A percentile compares a stretch with the other conserved stretches of the same genome.
These are phyloP conservation scores for Anguilla megastoma DNA, from an alignment of 2,797 vertebrate genomes.

Conservation along the genomic window DNA sequence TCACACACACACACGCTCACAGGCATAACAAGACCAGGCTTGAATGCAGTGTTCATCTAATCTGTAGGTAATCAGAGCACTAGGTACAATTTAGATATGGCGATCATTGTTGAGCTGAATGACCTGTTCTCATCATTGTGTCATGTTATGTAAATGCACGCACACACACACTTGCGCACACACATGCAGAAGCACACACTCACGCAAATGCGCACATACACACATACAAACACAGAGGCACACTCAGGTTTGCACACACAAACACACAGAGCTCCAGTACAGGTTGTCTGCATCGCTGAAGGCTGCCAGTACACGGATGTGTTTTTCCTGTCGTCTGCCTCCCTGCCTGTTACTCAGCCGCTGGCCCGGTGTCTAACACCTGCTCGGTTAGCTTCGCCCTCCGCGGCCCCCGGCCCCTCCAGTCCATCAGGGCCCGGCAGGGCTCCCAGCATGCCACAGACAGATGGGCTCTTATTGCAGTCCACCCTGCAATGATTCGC, in stretches of 20 bases:
- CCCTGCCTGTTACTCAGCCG: not conserved
- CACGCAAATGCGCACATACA: not conserved
- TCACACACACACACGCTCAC: not conserved
- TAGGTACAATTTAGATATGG: too few species aligned
- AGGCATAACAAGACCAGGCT: too few species aligned
- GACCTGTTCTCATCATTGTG: too few species aligned
- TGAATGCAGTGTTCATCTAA: too few species aligned
- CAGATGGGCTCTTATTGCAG: conserved; percentile 11
- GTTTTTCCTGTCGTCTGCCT: not conserved
- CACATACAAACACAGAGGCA: not conserved
- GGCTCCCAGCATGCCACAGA: not conserved
- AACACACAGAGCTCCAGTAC: not conserved
- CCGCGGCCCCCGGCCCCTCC: too few species aligned
- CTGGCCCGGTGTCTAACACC: not conserved
- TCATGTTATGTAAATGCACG: not conserved
- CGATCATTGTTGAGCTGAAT: too few species aligned
- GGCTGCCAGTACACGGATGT: not conserved
- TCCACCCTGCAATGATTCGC: not conserved
- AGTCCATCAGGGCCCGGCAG: not conserved
- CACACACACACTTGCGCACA: not conserved
- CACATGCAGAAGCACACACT: not conserved
- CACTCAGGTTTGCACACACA: not conserved
- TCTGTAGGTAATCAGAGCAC: too few species aligned
- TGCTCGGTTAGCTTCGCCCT: not conserved
- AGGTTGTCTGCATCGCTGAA: not conserved